Evolutionary conservation across 2,113 vertebrate genomes (phyloP), one percentile per base, ranked within the genome.

Genomic region (Prochilodus magdalenae): DNA sequence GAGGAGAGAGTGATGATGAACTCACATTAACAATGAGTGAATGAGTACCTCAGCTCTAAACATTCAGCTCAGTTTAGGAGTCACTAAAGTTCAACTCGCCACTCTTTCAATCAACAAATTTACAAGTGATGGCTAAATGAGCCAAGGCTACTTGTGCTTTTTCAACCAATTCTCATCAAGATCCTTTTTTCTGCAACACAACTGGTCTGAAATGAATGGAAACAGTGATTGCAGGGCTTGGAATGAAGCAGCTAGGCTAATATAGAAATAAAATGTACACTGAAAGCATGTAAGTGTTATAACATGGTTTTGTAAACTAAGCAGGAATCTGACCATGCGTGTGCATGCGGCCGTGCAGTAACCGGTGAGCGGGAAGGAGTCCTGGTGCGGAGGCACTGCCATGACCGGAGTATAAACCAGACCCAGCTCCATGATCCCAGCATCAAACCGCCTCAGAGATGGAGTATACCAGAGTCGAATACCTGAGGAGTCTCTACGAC

Each of bases 381-480:
- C 36, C 85, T 98, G 95, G 0, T 81, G 89, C 0, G 98, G 98
- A 2, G 98, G 98, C 36, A 98, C 90, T 7, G 97, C 98, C 97
- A 99, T 98, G 84, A 96, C 65, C 0, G 98, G 97, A 0, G 95
- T 97, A 89, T 99, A 99, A 78, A 98, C 97, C 14, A 99, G 92
- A 63, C 98, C 98, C 80, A 99, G 93, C 92, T 99, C 98, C 95
- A 99, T 95, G 90, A 99, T 98, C 0, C 96, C 98, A 0, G 97
- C 98, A 0, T 99, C 91, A 0, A 93, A 91, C 13, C 2, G 93
- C 67, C 98, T 89, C 85, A 97, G 93, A 0, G 84, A 90, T 33
- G 90, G 91, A 0, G 97, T 98, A 91, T 95, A 97, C 88, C 96
- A 89, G 26, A 99, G 90, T 12, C 98, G 95, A 84, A 99, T 96